Evolutionary conservation across 23 tunicate genomes (phyloP), one percentile per base, ranked within the genome.

Genomic region (Trididemnum nubilum): DNA sequence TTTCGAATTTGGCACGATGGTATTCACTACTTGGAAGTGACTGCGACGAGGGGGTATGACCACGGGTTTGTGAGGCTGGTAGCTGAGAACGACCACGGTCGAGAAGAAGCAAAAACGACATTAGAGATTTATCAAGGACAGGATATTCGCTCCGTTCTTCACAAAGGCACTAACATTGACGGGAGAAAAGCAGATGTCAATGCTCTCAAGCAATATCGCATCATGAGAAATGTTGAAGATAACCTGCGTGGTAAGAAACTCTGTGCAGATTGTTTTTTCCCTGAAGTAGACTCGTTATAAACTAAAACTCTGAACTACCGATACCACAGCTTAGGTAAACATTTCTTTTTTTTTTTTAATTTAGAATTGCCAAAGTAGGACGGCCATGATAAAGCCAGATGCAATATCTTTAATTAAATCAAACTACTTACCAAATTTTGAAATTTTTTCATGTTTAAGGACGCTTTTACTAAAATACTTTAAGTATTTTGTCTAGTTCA

Each of bases 1-100:
- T 95, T 95, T 73, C 96, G 89, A 12, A 78, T 95, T 34, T 95
- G 99, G 99, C 77, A 70, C 37, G 99, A 95, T 67, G 99, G 99
- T 22, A 90, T 95, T 30, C 87, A 95, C 40, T 83, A 90, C 80
- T 86, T 95, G 35, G 99, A 95, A 75, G 90, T 95, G 34, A 63
- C 85, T 1, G 69, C 88, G 2, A 96, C 87, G 0, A 72, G 89
- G 4, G 96, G 89, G 0, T 95, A 95, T 82, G 99, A 95, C 64
- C 89, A 75, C 67, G 99, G 99, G 0, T 52, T 26, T 29, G 84
- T 95, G 5, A 72, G 78, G 15, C 72, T 90, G 81, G 96, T 86
- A 36, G 99, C 93, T 27, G 72, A 40, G 19, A 95, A 95, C 83
- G 52, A 64, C 12, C 79, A 73, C 36, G 99, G 99, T 15, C 72